Evolutionary conservation across 2,113 vertebrate species (phyloP).

Genomic region (Anser brachyrhynchus): DNA sequence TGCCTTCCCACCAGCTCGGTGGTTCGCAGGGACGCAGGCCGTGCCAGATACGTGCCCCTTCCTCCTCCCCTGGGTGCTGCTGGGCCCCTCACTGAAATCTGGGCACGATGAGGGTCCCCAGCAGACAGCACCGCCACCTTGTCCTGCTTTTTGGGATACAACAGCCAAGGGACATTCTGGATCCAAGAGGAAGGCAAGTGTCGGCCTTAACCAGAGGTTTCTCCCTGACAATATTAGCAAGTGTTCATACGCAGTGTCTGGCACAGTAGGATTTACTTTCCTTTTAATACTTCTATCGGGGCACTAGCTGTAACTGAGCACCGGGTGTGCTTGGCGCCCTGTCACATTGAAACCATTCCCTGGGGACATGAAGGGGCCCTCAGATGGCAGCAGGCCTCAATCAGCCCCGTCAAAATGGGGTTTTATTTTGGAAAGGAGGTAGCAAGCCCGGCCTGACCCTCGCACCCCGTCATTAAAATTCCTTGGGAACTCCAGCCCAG

Average conservation of each 20-base stretch:
- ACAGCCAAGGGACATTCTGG: background rate
- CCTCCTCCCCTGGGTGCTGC: background rate
- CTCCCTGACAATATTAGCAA: background rate
- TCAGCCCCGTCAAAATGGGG: background rate
- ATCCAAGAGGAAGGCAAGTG: background rate
- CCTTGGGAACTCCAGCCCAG: background rate
- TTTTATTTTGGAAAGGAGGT: slow-evolving; percentile 27
- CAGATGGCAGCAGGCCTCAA: background rate
- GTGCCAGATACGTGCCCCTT: background rate
- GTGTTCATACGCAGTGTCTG: background rate
- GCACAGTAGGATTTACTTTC: background rate
- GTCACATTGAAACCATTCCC: background rate
- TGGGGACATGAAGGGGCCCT: background rate
- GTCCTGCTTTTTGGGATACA: background rate
- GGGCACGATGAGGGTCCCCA: background rate
- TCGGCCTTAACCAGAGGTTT: background rate
- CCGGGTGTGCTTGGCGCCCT: background rate
- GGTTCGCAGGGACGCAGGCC: background rate
- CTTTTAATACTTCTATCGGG: background rate
- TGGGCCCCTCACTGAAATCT: background rate
- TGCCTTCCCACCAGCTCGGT: background rate
- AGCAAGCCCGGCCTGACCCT: background rate
- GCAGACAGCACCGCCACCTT: background rate
- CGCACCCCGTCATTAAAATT: slow-evolving; percentile 39
- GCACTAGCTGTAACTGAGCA: background rate